Evolutionary conservation across 2,797 vertebrate species (phyloP).

Genomic region (Chelonia mydas): DNA sequence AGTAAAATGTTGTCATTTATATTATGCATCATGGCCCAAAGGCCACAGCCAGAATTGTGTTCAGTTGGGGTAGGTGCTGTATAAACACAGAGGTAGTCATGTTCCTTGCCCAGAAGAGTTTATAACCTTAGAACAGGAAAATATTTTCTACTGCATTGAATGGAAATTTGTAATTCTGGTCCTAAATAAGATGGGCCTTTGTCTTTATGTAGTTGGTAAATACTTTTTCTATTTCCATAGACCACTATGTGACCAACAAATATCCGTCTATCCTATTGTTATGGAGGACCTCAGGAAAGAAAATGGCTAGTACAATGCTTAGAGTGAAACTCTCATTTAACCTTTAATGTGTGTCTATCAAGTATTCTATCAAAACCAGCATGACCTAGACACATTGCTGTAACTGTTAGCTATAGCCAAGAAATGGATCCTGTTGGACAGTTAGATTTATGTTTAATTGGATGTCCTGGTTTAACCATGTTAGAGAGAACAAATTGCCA

Average conservation of each 20-base stretch:
- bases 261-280: background rate
- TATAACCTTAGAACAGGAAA: background rate
- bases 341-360: background rate
- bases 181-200: background rate
- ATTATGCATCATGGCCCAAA: background rate
- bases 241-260: background rate
- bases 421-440: background rate
- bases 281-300: background rate
- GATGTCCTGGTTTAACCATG: fast-evolving
- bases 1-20: background rate
- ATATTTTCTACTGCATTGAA: background rate
- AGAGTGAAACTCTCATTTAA: background rate
- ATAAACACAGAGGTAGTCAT: background rate
- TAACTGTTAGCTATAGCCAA: background rate
- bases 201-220: background rate
- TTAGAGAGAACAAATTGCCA: background rate
- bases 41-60: background rate
- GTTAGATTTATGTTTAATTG: background rate
- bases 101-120: background rate
- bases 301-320: background rate
- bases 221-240: background rate
- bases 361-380: background rate
- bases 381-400: background rate
- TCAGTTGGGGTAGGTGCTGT: background rate
- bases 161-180: background rate